A percentile compares a stretch with the other conserved stretches of the same genome.
Conservation (phyloP, 1,140 invertebrate species). For the Sarcophaga peregrina region DNA sequence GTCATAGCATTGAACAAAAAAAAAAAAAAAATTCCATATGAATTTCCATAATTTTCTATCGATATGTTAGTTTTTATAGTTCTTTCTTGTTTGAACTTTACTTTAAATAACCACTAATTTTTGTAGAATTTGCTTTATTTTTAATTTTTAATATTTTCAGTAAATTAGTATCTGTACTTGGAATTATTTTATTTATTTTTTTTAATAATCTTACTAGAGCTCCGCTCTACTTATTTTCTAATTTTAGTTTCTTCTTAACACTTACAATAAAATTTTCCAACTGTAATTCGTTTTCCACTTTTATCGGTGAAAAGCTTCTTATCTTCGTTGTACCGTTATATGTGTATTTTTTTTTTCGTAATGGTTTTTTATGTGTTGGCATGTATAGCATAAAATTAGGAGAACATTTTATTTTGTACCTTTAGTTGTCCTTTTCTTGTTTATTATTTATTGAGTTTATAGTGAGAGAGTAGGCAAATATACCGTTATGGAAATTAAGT, state of each 20-base stretch:
- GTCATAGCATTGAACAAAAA: background rate
- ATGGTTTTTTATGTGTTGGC: conserved; percentile 1
- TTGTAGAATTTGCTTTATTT: background rate
- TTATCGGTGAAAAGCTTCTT: conserved; percentile 28
- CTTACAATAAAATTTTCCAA: conserved; percentile 32
- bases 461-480: background rate
- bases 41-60: conserved; percentile 30
- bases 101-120: background rate
- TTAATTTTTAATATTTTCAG: background rate
- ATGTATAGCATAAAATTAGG: background rate
- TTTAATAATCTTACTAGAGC: conserved; percentile 26
- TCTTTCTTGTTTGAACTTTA: background rate
- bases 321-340: conserved; percentile 32
- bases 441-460: background rate
- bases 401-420: background rate
- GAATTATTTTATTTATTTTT: background rate
- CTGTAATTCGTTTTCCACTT: conserved; percentile 34
- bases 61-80: background rate
- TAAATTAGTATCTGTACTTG: background rate
- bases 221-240: conserved; percentile 16
- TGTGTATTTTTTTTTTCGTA: background rate
- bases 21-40: background rate
- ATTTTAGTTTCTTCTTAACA: conserved; percentile 32
- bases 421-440: background rate
- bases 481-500: background rate